Conservation (phyloP, 2,888 invertebrate genomes). For the Rhimphoctona megacephalus region DNA sequence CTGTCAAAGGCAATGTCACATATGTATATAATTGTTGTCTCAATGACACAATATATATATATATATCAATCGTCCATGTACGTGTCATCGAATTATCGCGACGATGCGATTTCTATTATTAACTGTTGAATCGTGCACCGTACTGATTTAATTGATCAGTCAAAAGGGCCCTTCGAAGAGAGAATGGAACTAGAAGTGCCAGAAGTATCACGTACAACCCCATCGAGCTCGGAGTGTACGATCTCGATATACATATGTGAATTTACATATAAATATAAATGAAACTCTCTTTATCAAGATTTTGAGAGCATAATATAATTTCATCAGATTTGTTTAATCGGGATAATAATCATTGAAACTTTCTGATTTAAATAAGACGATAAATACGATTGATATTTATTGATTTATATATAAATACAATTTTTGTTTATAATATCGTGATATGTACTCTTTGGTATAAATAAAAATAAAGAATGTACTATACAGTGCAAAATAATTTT, state of each 20-base stretch:
- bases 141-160: conserved; percentile 63
- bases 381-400: background rate
- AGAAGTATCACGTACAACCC: conserved; percentile 44
- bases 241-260: background rate
- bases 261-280: conserved; percentile 7
- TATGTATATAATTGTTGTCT: background rate
- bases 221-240: background rate
- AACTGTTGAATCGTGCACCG: conserved; percentile 42
- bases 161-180: conserved; percentile 47
- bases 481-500: background rate
- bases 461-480: background rate
- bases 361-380: background rate
- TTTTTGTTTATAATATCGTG: background rate
- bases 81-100: conserved; percentile 46
- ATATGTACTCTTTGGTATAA: background rate
- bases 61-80: conserved; percentile 26
- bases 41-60: background rate
- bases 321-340: background rate
- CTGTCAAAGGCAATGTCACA: background rate
- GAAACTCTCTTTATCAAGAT: conserved; percentile 16
- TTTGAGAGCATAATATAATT: background rate
- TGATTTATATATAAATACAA: background rate
- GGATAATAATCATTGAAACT: background rate
- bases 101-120: conserved; percentile 53
- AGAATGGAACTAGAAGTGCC: conserved; percentile 58